phyloP scores from a whole-genome alignment of 1,140 invertebrate genomes.

The Galleria mellonella region DNA sequence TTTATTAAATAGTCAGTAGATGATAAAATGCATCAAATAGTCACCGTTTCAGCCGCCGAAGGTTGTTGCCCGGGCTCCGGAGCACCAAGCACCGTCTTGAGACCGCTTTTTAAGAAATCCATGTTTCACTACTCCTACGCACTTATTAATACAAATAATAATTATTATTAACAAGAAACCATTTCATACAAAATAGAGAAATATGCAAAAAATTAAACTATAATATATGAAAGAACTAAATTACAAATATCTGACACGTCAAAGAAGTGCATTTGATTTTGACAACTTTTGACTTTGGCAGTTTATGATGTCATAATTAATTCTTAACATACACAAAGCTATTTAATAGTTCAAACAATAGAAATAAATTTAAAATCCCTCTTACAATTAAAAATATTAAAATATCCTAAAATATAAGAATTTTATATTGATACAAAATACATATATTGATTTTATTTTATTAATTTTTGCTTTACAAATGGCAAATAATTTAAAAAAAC shows the following conservation, averaged over 20 bases:
- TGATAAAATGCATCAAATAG: constrained; percentile 12
- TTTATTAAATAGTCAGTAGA: constrained; percentile 9
- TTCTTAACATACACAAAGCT: too few species aligned
- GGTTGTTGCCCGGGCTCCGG: constrained; percentile 83
- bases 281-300: neutral
- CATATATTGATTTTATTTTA: too few species aligned
- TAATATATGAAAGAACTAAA: constrained; percentile 18
- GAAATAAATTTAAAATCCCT: too few species aligned
- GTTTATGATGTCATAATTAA: too few species aligned
- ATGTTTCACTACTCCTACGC: constrained; percentile 62
- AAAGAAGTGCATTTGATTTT: constrained; percentile 14
- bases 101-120: constrained; percentile 91
- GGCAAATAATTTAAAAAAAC: too few species aligned
- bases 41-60: constrained; percentile 90
- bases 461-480: too few species aligned
- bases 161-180: constrained; percentile 8
- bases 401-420: too few species aligned
- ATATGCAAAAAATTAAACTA: constrained; percentile 12
- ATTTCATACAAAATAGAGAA: constrained; percentile 14
- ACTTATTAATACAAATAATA: constrained; percentile 9
- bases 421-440: too few species aligned
- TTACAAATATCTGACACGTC: constrained; percentile 31
- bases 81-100: constrained; percentile 92
- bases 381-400: too few species aligned
- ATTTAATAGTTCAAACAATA: too few species aligned